Evolutionary conservation across 2,888 invertebrate genomes (phyloP), one percentile per base, ranked within the genome.

Genomic region (Lasioglossum morio): DNA sequence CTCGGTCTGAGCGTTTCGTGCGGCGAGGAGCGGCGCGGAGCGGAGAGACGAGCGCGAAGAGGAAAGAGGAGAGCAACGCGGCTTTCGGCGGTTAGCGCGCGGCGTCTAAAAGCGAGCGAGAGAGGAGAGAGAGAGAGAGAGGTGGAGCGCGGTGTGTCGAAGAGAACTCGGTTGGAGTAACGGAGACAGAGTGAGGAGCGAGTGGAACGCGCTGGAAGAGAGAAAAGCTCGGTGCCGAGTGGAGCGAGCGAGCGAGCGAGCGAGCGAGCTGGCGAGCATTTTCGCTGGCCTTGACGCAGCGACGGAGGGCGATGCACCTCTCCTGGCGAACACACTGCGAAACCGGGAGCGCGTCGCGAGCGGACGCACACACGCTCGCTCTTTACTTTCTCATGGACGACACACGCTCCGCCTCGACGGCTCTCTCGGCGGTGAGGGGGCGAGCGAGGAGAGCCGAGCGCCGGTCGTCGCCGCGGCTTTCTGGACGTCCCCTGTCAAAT

Each of bases 271-370:
- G 92, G 91, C 91, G 91, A 93, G 93, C 93, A 94, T 95, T 95
- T 95, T 95, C 94, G 94, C 94, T 95, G 95, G 95, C 95, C 95
- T 95, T 95, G 95, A 95, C 95, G 95, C 94, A 94, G 93, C 94
- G 92, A 88, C 94, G 94, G 95, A 95, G 95, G 95, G 95, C 95
- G 95, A 95, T 95, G 95, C 95, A 94, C 95, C 95, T 94, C 92
- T 92, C 89, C 92, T 94, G 93, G 93, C 92, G 93, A 93, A 94
- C 94, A 94, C 93, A 92, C 93, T 93, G 93, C 93, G 92, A 94
- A 93, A 94, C 93, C 93, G 93, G 92, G 92, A 93, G 92, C 92
- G 92, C 91, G 92, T 90, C 91, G 91, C 84, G 79, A 88, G 79
- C 89, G 80, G 76, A 89, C 90, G 90, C 88, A 85, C 86, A 84